Conservation (phyloP, 2,888 invertebrate genomes). For the Empis stercorea region DNA sequence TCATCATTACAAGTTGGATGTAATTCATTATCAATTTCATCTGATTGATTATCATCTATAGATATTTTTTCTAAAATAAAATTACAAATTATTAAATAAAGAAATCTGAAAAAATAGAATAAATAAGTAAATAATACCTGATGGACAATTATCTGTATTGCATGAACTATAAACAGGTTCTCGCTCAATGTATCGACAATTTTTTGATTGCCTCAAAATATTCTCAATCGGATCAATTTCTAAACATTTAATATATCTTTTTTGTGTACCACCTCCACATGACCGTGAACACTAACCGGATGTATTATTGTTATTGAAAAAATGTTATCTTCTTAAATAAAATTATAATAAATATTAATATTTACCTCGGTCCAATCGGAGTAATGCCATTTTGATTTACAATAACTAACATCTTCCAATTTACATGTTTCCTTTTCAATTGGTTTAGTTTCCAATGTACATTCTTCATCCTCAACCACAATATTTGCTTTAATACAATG, state of each 20-base stretch:
- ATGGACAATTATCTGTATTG: constrained; percentile 37
- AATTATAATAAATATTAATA: too few relatives aligned
- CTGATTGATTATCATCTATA: not conserved
- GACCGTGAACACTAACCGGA: constrained; percentile 40
- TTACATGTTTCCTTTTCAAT: constrained; percentile 47
- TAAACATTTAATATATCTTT: constrained; percentile 42
- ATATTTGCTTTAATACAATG: constrained; percentile 21
- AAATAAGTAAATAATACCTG: too few relatives aligned
- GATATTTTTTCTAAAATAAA: not conserved
- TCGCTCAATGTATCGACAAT: constrained; percentile 35
- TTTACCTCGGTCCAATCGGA: constrained; percentile 45
- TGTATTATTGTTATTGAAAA: not conserved
- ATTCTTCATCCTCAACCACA: constrained; percentile 22
- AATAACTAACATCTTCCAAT: constrained; percentile 20
- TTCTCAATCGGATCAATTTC: constrained; percentile 29
- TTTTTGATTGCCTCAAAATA: constrained; percentile 32
- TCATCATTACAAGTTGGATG: constrained; percentile 43
- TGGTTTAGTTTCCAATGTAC: constrained; percentile 53
- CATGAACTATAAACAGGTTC: constrained; percentile 39
- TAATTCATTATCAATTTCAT: constrained; percentile 13
- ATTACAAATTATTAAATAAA: not conserved
- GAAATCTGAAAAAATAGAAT: too few relatives aligned
- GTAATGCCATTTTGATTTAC: constrained; percentile 39
- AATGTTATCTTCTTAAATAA: not conserved
- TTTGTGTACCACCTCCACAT: constrained; percentile 43